Base-by-base conservation (phyloP, 1,140 invertebrate genomes). In the Metaphire vulgaris region DNA sequence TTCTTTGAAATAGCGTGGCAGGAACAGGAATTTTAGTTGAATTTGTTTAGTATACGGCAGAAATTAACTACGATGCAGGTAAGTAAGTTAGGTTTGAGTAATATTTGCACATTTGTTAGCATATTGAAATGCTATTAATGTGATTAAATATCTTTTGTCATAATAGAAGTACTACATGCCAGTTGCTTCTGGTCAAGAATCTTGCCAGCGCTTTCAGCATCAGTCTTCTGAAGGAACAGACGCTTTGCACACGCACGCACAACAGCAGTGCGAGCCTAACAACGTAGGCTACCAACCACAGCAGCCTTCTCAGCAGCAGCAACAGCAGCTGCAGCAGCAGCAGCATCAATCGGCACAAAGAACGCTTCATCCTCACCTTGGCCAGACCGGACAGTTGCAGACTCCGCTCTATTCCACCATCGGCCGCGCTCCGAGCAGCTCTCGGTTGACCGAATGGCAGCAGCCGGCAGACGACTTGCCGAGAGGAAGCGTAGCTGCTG, bases 111-210 rank as follows among this genome's bases (percentile, higher is more conserved):
- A n/a, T n/a, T n/a, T n/a, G n/a, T n/a, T n/a, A n/a, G n/a, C n/a
- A n/a, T n/a, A n/a, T n/a, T n/a, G n/a, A n/a, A n/a, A n/a, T n/a
- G n/a, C n/a, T n/a, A n/a, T n/a, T n/a, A n/a, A n/a, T n/a, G n/a
- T n/a, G n/a, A n/a, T n/a, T n/a, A n/a, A n/a, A 12, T 56, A 56
- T 12, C 21, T 6, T 6, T 56, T 56, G 6, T 21, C 41, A 56
- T 56, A 21, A 56, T 56, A 56, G 41, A 56, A 56, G 41, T 56
- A 56, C 41, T 56, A 56, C 41, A 56, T 56, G 41, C 41, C 41
- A 21, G 21, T 56, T 6, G 41, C 41, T 12, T 21, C 41, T 56
- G 41, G 41, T 12, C 41, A 6, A 21, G 41, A 56, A 12, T 21
- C 41, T 12, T 56, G 41, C 41, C 41, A 56, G 41, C 41, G 41